Conservation (phyloP, 2,797 vertebrate genomes). For the Fistularia tabacaria region DNA sequence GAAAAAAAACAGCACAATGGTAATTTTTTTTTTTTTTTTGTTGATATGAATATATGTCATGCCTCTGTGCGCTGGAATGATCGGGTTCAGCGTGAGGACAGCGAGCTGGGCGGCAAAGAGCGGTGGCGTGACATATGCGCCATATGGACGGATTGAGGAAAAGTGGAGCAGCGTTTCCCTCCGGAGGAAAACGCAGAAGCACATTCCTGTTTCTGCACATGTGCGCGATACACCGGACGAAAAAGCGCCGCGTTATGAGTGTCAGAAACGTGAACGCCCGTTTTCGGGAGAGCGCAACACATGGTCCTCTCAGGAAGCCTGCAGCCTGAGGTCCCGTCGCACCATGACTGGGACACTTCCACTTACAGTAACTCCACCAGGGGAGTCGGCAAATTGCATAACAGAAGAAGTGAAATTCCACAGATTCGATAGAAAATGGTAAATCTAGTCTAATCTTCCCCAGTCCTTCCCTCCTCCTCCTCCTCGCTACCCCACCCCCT, state of each 20-base stretch:
- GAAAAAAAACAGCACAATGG: too few relatives aligned
- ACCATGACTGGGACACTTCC: constrained; percentile 20
- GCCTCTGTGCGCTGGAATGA: constrained; percentile 17
- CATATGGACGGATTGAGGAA: constrained; percentile 53
- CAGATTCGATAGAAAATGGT: background rate
- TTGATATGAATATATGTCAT: too few relatives aligned
- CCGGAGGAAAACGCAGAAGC: constrained; percentile 56
- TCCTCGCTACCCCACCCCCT: constrained; percentile 18
- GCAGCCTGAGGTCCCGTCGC: constrained; percentile 16
- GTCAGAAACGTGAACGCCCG: constrained; percentile 5
- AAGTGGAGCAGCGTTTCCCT: constrained; percentile 68
- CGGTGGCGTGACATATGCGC: constrained; percentile 47
- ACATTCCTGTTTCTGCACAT: constrained; percentile 37
- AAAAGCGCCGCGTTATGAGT: constrained; percentile 10
- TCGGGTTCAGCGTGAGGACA: constrained; percentile 47
- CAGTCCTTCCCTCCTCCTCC: background rate
- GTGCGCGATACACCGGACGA: constrained; percentile 27
- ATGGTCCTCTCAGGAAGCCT: constrained; percentile 15
- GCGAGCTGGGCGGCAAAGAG: constrained; percentile 31
- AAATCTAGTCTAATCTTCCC: constrained; percentile 30
- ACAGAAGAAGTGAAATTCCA: constrained; percentile 5
- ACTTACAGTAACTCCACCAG: constrained; percentile 19
- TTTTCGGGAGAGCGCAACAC: constrained; percentile 9
- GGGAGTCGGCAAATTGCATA: constrained; percentile 3
- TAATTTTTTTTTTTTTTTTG: too few relatives aligned